Evolutionary conservation across 2,797 vertebrate genomes (phyloP), one percentile per base, ranked within the genome.

Genomic region (Champsocephalus gunnari): DNA sequence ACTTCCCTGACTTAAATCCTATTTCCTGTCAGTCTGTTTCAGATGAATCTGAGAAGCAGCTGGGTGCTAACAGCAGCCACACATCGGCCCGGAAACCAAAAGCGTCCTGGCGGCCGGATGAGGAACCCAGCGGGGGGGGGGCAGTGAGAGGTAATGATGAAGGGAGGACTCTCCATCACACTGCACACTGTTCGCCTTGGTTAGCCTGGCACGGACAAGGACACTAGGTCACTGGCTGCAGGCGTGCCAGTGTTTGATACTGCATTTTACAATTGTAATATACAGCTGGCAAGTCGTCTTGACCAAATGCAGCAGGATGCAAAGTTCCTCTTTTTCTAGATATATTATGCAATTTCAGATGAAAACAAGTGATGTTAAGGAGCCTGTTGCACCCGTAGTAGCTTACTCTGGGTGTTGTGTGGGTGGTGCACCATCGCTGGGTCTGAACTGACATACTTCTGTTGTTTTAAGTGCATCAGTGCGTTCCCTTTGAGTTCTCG

Each of bases 11-110:
- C 38, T 56, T 34, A 32, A 65, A 48, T 45, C 1, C 16, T 12
- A 1, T 53, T 66, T 16, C n/a, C 28, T 71, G 6, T 87, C 84
- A 98, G 97, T 96, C 96, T 89, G 88, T 97, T 94, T 98, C 97
- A 95, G 97, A 99, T 94, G 97, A 99, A 85, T 99, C 87, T 82
- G 89, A 94, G 59, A 94, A 90, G 56, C 89, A 83, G 24, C 13
- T 86, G 8, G 79, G 83, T 38, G 59, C 87, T 49, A 93, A 91
- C 54, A 73, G 87, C 41, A 63, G 38, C 67, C 90, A 86, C 71
- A 95, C 92, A 68, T 80, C 93, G 73, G 41, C 32, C 0, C 92
- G 92, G 83, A 96, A 95, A 17, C 43, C 81, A 61, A 44, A 87
- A 12, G 54, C 86, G 34, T 94, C 94, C 0, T 88, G 89, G 90